Base-by-base conservation (phyloP, 2,888 invertebrate genomes). In the Seira ritae region DNA sequence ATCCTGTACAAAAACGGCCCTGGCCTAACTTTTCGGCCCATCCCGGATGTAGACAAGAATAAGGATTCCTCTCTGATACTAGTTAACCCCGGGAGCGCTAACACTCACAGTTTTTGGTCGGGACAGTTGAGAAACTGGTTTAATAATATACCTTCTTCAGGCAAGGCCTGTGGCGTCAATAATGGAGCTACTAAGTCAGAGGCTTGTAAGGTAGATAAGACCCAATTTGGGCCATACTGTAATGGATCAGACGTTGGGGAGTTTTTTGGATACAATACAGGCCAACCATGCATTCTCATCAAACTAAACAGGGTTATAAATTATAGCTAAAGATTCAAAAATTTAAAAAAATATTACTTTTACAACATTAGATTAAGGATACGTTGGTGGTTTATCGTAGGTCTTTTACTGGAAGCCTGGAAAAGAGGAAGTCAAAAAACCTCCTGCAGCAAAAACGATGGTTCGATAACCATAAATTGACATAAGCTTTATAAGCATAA, bases 11-110 rank as follows among this genome's bases (percentile, higher is more conserved):
- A 22, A 0, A 46, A 24, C 4, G 74, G 80, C 0, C 74, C 75
- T 2, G 80, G 80, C 0, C 60, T 99, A 90, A 98, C 98, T 88
- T 98, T 98, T 92, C 94, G 98, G 90, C 99, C 99, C 86, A 96
- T 97, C 95, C 97, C 98, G 10, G 94, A 97, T 89, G 10, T 65
- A 10, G 95, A 95, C 90, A 93, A 94, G 84, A 97, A 97, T 90
- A 96, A 97, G 89, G 97, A 97, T 91, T 98, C 97, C 91, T 98
- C 98, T 86, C 94, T 99, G 90, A 96, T 99, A 55, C 92, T 96
- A 97, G 95, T 98, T 97, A 93, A 95, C 94, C 91, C 93, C 94
- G 87, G 93, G 89, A 94, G 95, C 90, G 93, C 93, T 90, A 94
- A 95, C 80, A 96, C 96, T 90, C 95, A 94, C 90, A 93, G 94